phyloP scores from a whole-genome alignment of 1,140 invertebrate genomes.

The Zaprionus inermis region DNA sequence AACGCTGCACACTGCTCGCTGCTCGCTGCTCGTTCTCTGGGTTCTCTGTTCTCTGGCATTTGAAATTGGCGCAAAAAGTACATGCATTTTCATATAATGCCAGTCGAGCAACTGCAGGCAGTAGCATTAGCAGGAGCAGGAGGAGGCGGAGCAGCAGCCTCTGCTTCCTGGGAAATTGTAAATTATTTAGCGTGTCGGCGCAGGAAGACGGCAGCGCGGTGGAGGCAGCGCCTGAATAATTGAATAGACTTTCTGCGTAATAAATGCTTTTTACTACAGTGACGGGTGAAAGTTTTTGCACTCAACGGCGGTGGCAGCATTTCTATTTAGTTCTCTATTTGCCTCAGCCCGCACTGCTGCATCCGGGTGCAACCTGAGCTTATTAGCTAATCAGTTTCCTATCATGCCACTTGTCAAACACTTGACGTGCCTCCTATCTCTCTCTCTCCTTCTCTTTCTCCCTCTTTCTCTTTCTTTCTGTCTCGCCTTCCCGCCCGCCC shows the following conservation, averaged over 20 bases:
- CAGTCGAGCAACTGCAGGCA: slow-evolving; percentile 29
- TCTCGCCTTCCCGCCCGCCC: not conserved
- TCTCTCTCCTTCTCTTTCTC: not conserved
- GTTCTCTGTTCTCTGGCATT: slow-evolving; percentile 13
- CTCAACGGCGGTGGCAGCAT: slow-evolving; percentile 33
- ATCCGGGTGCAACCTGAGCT: not conserved
- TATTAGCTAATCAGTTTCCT: slow-evolving; percentile 54
- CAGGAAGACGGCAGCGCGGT: slow-evolving; percentile 37
- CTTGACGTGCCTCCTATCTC: slow-evolving; percentile 56
- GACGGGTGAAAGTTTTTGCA: slow-evolving; percentile 68
- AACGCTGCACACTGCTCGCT: not conserved
- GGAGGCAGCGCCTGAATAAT: slow-evolving; percentile 73
- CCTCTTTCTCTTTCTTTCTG: not conserved
- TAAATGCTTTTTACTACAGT: slow-evolving; percentile 79
- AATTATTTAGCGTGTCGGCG: slow-evolving; percentile 75
- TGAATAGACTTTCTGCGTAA: slow-evolving; percentile 78
- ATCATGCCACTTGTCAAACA: slow-evolving; percentile 54
- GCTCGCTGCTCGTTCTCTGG: not conserved
- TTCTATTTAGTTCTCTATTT: slow-evolving; percentile 55
- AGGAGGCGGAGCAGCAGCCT: slow-evolving; percentile 8
- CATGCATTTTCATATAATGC: slow-evolving; percentile 80
- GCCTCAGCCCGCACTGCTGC: not conserved
- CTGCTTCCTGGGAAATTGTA: slow-evolving; percentile 65
- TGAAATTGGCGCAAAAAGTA: slow-evolving; percentile 55
- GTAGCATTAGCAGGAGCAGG: slow-evolving; percentile 1